These are phyloP conservation scores for Agrenia bidenticulata DNA, from an alignment of 2,888 invertebrate genomes.

Conservation along the genomic window DNA sequence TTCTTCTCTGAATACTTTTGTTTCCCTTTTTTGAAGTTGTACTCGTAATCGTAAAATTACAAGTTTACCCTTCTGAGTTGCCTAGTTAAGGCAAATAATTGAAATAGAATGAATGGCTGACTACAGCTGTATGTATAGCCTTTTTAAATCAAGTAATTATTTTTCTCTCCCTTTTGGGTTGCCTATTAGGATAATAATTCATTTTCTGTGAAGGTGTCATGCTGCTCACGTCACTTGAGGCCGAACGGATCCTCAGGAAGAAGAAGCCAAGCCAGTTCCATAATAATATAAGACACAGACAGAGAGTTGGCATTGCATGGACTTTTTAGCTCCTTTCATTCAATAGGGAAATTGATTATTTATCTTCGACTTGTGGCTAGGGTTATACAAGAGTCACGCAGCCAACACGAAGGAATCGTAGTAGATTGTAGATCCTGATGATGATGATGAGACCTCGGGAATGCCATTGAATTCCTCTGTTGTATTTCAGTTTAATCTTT, in stretches of 20 bases:
- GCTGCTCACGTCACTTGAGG: conserved; percentile 41
- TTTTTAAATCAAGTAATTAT: conserved; percentile 37
- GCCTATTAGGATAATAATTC: conserved; percentile 45
- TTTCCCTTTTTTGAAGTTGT: too few relatives aligned
- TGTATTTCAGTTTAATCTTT: conserved; percentile 12
- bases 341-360: conserved; percentile 40
- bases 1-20: not conserved
- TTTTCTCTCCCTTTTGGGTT: conserved; percentile 24
- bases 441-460: not conserved
- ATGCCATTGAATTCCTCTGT: conserved; percentile 16
- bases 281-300: not conserved
- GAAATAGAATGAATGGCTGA: conserved; percentile 26
- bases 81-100: conserved; percentile 13
- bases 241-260: conserved; percentile 14
- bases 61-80: too few relatives aligned
- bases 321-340: conserved; percentile 8
- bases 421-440: not conserved
- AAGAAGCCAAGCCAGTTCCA: conserved; percentile 9
- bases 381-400: conserved; percentile 11
- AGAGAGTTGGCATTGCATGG: conserved; percentile 16
- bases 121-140: not conserved
- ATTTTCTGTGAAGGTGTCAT: conserved; percentile 42
- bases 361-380: conserved; percentile 26
- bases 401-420: not conserved
- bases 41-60: too few relatives aligned